A percentile compares a stretch with the other conserved stretches of the same genome.
These are phyloP conservation scores for Macropus fuliginosus DNA, from an alignment of 2,797 vertebrate genomes.

Conservation along the genomic window DNA sequence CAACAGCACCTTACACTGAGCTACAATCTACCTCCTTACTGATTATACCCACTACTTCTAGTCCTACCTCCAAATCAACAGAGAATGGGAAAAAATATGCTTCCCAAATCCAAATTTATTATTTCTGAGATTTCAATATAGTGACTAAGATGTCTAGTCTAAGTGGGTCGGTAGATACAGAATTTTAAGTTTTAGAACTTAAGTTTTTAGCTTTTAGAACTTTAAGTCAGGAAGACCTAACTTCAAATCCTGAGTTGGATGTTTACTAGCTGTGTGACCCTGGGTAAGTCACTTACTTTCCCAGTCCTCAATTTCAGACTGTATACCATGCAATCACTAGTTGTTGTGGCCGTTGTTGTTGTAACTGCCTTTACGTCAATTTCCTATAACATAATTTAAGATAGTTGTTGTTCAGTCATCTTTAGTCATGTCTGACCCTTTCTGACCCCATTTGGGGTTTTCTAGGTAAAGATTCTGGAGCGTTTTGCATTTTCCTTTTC, in stretches of 20 bases:
- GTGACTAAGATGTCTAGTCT: neutral
- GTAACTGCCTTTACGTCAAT: neutral
- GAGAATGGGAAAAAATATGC: neutral
- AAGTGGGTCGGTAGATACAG: neutral
- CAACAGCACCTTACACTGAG: neutral
- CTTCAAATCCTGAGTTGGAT: neutral
- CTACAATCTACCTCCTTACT: neutral
- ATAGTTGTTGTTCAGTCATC: neutral
- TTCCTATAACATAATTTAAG: neutral
- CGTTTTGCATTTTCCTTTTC: neutral
- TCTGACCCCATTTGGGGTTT: neutral
- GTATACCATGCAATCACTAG: neutral
- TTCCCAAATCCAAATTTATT: neutral
- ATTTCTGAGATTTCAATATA: neutral
- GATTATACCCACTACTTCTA: neutral
- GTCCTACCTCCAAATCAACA: neutral
- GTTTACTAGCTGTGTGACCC: neutral
- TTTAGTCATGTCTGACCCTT: neutral
- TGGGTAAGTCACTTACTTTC: neutral
- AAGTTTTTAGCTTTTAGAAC: neutral
- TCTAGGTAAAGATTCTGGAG: neutral
- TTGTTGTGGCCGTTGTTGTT: neutral
- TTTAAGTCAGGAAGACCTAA: neutral
- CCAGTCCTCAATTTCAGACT: neutral
- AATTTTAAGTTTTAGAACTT: neutral